A percentile compares a stretch with the other conserved stretches of the same genome.
Evolutionary conservation across 2,113 vertebrate species (phyloP).

Genomic region (Thinocorus orbignyianus): DNA sequence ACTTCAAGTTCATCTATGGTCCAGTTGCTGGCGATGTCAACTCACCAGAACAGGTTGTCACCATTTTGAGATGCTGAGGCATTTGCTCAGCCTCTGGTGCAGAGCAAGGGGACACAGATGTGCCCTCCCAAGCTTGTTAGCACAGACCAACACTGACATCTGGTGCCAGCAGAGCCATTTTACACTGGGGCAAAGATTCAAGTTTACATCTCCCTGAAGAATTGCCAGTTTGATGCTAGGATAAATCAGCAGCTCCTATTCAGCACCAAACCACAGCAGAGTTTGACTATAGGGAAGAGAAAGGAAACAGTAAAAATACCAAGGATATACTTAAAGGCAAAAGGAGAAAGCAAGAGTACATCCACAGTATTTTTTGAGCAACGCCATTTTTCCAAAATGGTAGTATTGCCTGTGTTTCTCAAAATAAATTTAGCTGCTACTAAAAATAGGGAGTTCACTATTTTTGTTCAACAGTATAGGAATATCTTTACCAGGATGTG

Average conservation of each 20-base stretch:
- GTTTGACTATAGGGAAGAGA: neutral
- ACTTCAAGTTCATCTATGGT: neutral
- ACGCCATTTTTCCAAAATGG: neutral
- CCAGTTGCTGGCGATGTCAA: rapidly evolving
- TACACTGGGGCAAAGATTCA: neutral
- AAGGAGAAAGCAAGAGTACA: neutral
- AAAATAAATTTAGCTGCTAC: neutral
- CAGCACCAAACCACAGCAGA: neutral
- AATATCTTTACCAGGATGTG: neutral
- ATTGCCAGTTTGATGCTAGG: neutral
- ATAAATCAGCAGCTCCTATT: constrained; percentile 18
- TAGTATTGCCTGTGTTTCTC: neutral
- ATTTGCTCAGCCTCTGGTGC: neutral
- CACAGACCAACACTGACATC: constrained; percentile 74
- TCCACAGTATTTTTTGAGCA: neutral
- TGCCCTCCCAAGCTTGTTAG: neutral
- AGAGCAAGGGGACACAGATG: neutral
- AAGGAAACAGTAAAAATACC: constrained; percentile 28
- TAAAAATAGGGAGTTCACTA: neutral
- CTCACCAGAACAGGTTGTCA: neutral
- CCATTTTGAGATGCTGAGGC: neutral
- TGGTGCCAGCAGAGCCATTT: constrained; percentile 57
- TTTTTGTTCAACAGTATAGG: neutral
- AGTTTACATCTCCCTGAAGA: neutral
- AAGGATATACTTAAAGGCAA: neutral